Evolutionary conservation across 2,888 invertebrate species (phyloP).

Genomic region (Drosophila monieri): DNA sequence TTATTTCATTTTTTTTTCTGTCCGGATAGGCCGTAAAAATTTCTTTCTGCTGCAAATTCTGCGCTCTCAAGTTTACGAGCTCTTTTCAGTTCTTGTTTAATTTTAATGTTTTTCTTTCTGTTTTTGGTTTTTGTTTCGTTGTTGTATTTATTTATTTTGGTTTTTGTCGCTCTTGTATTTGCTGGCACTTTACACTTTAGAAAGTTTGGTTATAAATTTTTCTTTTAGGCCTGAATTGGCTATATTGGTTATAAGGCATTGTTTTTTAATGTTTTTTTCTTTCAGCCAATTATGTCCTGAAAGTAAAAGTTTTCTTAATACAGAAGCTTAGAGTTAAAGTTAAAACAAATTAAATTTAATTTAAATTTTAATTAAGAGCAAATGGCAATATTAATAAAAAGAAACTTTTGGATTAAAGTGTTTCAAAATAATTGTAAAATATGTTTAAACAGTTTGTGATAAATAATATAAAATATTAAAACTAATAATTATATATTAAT

Average conservation of each 20-base stretch:
- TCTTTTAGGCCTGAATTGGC: conserved; percentile 17
- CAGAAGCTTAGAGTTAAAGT: not conserved
- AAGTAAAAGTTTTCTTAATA: conserved; percentile 28
- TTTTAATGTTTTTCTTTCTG: conserved; percentile 47
- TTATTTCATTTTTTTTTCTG: not conserved
- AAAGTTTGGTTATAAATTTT: conserved; percentile 51
- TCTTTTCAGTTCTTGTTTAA: conserved; percentile 42
- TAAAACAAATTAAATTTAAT: too few species aligned
- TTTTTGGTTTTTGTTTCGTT: conserved; percentile 38
- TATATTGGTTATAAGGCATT: not conserved
- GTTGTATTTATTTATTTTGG: conserved; percentile 41
- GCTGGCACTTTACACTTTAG: conserved; percentile 55
- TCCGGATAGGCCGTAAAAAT: conserved; percentile 65
- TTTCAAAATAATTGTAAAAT: too few species aligned
- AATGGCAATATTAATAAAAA: too few species aligned
- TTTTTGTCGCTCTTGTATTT: conserved; percentile 12
- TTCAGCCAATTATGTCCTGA: conserved; percentile 12
- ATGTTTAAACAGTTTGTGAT: too few species aligned
- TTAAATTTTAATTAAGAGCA: too few species aligned
- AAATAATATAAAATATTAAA: too few species aligned
- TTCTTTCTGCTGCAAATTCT: conserved; percentile 63
- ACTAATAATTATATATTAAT: too few species aligned
- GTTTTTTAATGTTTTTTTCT: not conserved
- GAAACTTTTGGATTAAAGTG: too few species aligned
- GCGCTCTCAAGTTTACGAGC: conserved; percentile 40